These are phyloP conservation scores for Augochlora pura DNA, from an alignment of 1,140 invertebrate species.

Conservation along the genomic window DNA sequence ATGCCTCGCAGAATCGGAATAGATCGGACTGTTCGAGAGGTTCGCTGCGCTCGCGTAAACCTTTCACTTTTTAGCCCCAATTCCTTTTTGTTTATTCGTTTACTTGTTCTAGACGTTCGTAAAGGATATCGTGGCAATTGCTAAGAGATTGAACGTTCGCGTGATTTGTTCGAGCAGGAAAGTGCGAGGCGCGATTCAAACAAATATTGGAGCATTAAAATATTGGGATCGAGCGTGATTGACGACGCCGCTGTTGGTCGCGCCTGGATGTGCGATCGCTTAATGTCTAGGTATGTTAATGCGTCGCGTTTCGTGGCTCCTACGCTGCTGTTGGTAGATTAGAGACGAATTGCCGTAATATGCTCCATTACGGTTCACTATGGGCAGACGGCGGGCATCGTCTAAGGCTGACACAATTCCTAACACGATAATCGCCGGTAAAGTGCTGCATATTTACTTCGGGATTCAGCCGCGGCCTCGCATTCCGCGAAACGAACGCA, in stretches of 20 bases:
- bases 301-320: constrained; percentile 67
- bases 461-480: background rate
- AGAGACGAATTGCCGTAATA: constrained; percentile 59
- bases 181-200: too few species aligned
- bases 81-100: too few species aligned
- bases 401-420: constrained; percentile 38
- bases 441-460: constrained; percentile 20
- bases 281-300: constrained; percentile 70
- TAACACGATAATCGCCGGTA: constrained; percentile 32
- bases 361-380: constrained; percentile 48
- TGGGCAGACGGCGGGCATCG: background rate
- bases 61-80: too few species aligned
- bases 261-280: constrained; percentile 64
- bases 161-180: background rate
- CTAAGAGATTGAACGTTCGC: too few species aligned
- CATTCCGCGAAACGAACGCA: background rate
- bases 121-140: too few species aligned
- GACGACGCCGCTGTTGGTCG: constrained; percentile 22
- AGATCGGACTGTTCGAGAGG: too few species aligned
- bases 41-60: too few species aligned
- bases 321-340: constrained; percentile 61
- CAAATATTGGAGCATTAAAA: too few species aligned
- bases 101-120: too few species aligned
- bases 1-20: too few species aligned
- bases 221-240: constrained; percentile 50